These are phyloP conservation scores for Crocodylus rhombifer DNA, from an alignment of 2,797 vertebrate species.

Conservation along the genomic window DNA sequence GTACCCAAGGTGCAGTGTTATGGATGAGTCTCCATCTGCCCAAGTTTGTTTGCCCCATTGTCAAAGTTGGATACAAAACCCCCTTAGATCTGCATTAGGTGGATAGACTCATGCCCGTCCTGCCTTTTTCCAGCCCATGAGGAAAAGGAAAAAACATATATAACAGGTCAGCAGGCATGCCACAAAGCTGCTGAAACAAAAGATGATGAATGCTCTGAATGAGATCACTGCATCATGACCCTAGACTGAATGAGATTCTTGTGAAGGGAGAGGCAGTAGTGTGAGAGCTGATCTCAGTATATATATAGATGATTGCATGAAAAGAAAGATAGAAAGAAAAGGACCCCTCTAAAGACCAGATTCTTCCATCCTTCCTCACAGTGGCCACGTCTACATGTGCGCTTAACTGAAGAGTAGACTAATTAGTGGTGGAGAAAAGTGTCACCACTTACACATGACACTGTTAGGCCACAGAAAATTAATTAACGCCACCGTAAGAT, in stretches of 20 bases:
- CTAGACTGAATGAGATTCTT: not conserved
- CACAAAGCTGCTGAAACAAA: not conserved
- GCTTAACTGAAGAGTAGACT: no score
- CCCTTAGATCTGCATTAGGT: not conserved
- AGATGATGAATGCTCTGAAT: not conserved
- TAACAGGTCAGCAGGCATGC: not conserved
- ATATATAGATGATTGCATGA: not conserved
- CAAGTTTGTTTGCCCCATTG: not conserved
- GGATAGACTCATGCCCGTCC: not conserved
- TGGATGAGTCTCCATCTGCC: not conserved
- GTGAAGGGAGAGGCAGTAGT: not conserved
- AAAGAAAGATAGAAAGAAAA: not conserved
- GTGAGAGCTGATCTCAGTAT: not conserved
- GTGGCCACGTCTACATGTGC: no score
- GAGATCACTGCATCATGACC: not conserved
- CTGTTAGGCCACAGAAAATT: no score
- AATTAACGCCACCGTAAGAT: no score
- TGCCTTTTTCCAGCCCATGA: not conserved
- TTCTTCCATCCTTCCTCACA: conserved; percentile 13
- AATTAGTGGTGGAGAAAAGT: no score
- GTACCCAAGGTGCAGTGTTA: not conserved
- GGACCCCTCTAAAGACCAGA: not conserved
- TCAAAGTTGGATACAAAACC: not conserved
- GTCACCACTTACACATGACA: no score
- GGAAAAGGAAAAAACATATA: not conserved